Base-by-base conservation (phyloP, 2,797 vertebrate species). In the Anolis apletophallus region DNA sequence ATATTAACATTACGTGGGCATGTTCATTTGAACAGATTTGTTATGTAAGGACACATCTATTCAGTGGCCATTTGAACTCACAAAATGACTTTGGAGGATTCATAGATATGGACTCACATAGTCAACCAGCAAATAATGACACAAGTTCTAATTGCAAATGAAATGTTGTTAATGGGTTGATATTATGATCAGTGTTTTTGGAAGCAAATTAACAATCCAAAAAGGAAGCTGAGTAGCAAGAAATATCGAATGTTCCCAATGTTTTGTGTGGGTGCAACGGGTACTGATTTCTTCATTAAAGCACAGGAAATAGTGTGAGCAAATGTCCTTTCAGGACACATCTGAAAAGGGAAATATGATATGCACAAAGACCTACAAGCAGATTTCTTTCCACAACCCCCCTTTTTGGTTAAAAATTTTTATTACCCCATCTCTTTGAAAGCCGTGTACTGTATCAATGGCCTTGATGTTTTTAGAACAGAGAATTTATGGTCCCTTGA, bases 381-480 rank as follows among this genome's bases (percentile, higher is more conserved):
- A 88, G 88, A 3, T 61, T 75, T 82, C 76, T 80, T 16, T 16
- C 57, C 67, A n/a, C 32, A 6, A 21, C 13, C 59, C 46, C 32
- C 8, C 32, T 34, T 69, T 80, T 59, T 61, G 81, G 46, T 29
- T 80, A 80, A 86, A 64, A 54, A 2, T 3, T 57, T 86, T 86
- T 86, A 86, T 86, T 64, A 67, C 85, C 71, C 85, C 85, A 88
- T 87, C 77, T 90, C 88, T 88, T 87, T 88, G 88, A 94, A 93
- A 92, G 64, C 90, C 87, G 79, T 79, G 81, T 80, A 90, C 79
- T 88, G 84, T 88, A 94, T 93, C 91, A 93, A 91, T 80, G 61
- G 50, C 83, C 90, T 90, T 93, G 93, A 95, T 95, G 93, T 88
- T 94, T 95, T 95, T 94, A 94, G 91, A 95, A 95, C 93, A 94